Conservation (phyloP, 2,113 vertebrate genomes). For the Nymphicus hollandicus region DNA sequence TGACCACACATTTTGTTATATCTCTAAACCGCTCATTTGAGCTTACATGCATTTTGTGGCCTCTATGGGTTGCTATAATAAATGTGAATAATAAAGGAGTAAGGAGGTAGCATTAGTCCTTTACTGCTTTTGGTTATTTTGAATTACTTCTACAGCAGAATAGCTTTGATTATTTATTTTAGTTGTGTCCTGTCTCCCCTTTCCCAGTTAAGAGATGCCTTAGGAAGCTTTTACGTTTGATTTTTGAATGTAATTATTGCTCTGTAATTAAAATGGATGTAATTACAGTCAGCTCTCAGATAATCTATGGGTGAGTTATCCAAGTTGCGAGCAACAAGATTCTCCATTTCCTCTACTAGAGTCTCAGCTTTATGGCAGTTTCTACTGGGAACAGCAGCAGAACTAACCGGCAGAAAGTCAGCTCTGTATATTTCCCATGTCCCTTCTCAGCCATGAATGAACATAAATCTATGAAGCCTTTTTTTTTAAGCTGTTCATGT, state of each 20-base stretch:
- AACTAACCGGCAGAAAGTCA: background rate
- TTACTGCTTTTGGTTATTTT: background rate
- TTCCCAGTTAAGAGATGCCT: background rate
- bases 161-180: background rate
- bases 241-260: background rate
- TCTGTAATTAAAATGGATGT: constrained; percentile 3
- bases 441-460: background rate
- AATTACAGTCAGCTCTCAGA: background rate
- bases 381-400: background rate
- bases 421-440: background rate
- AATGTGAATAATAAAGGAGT: background rate
- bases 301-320: background rate
- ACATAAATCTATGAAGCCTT: background rate
- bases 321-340: background rate
- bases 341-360: background rate
- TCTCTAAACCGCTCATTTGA: background rate
- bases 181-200: background rate
- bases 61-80: background rate
- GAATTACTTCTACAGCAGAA: background rate
- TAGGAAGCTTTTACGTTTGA: background rate
- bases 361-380: background rate
- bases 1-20: background rate
- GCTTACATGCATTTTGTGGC: background rate
- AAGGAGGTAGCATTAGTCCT: background rate
- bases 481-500: background rate